A percentile compares a stretch with the other conserved stretches of the same genome.
These are phyloP conservation scores for Pseudomyrmex gracilis DNA, from an alignment of 1,140 invertebrate species.

Conservation along the genomic window DNA sequence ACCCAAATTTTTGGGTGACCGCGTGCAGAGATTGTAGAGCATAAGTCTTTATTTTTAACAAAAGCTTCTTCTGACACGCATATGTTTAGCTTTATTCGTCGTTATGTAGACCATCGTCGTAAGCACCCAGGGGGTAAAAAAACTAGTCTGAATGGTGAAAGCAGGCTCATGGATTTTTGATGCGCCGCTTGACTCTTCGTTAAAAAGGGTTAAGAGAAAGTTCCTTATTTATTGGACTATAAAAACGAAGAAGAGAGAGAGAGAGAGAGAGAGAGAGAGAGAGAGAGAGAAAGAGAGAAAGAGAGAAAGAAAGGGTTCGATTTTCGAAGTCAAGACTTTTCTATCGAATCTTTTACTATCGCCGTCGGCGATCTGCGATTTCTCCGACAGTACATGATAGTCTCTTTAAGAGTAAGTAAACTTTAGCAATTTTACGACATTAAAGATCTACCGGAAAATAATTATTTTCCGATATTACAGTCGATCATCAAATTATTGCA, in stretches of 20 bases:
- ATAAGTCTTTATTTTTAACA: too few species aligned
- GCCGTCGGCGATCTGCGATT: slow-evolving; percentile 7
- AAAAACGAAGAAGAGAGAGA: slow-evolving; percentile 69
- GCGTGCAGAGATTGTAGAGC: too few species aligned
- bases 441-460: too few species aligned
- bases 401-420: neutral
- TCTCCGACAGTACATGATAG: slow-evolving; percentile 2
- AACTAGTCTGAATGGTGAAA: slow-evolving; percentile 73
- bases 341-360: neutral
- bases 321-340: slow-evolving; percentile 60
- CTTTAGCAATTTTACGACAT: neutral
- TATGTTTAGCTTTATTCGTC: too few species aligned
- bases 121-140: slow-evolving; percentile 37
- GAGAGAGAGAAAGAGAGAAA: too few species aligned
- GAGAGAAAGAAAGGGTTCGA: slow-evolving; percentile 71
- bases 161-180: slow-evolving; percentile 67
- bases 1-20: neutral
- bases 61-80: too few species aligned
- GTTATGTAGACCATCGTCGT: neutral
- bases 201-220: slow-evolving; percentile 83
- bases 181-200: slow-evolving; percentile 74
- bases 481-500: too few species aligned
- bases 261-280: too few species aligned
- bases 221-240: slow-evolving; percentile 79
- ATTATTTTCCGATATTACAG: neutral